phyloP scores from a whole-genome alignment of 2,113 vertebrate species.

The Perca schrenkii region DNA sequence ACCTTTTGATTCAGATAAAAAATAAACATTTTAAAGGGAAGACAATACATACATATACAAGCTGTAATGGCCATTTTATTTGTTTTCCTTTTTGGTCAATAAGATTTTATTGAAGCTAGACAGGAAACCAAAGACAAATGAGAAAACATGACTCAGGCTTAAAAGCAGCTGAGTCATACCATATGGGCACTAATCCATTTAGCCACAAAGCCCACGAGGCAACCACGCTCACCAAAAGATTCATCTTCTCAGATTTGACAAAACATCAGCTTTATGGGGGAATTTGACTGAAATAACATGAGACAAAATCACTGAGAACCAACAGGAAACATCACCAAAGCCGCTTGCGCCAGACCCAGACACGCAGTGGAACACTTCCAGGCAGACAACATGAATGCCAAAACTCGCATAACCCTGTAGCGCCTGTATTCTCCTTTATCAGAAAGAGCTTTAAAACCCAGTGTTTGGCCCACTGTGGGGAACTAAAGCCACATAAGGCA shows the following conservation, averaged over 20 bases:
- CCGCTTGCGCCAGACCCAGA: slow-evolving; percentile 60
- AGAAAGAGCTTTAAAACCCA: slow-evolving; percentile 66
- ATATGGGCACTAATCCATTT: slow-evolving; percentile 72
- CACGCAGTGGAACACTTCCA: slow-evolving; percentile 62
- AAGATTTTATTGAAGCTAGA: slow-evolving; percentile 23
- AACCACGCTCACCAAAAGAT: slow-evolving; percentile 23
- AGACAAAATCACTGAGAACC: slow-evolving; percentile 49
- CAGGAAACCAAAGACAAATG: slow-evolving; percentile 47
- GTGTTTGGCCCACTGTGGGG: slow-evolving; percentile 51
- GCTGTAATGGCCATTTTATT: neutral
- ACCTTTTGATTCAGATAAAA: neutral
- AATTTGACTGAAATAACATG: slow-evolving; percentile 43
- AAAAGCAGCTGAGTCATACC: slow-evolving; percentile 63
- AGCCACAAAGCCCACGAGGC: slow-evolving; percentile 38
- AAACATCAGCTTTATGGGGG: slow-evolving; percentile 42
- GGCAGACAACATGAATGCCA: slow-evolving; percentile 60
- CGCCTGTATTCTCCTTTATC: slow-evolving; percentile 46
- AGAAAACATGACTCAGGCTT: slow-evolving; percentile 62
- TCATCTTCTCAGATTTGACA: slow-evolving; percentile 51
- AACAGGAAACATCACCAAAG: slow-evolving; percentile 66
- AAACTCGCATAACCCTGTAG: slow-evolving; percentile 60
- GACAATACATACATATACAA: neutral
- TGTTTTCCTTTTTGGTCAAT: neutral
- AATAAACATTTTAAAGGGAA: neutral
- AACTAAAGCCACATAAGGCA: slow-evolving; percentile 69